Base-by-base conservation (phyloP, 1,140 invertebrate genomes). In the Bicyclus anynana region DNA sequence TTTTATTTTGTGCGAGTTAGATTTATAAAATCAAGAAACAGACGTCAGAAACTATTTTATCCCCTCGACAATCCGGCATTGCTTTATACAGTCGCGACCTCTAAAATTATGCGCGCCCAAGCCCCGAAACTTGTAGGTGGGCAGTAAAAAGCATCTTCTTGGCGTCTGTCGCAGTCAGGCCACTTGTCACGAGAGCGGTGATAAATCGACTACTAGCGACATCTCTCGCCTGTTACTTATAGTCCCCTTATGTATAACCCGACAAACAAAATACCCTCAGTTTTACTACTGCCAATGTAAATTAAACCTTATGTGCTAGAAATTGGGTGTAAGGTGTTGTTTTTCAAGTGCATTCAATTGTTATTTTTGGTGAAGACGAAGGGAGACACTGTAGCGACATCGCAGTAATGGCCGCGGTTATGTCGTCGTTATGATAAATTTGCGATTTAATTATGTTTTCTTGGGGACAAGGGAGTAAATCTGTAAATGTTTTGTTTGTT, bases 141-240 rank as follows among this genome's bases (percentile, higher is more conserved):
- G 65, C 64, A 77, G 70, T 85, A 85, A 85, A 85, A 85, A 85
- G 78, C 78, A 81, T 81, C 79, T 80, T 72, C 65, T 58, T 53
- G 48, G 62, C 63, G 64, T 70, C 80, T 81, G 80, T 20, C 58
- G 51, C 47, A 51, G 82, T 82, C 80, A 67, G 80, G 74, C 71
- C 80, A 81, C 83, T 86, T 79, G 79, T 80, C 77, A 79, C 72
- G 69, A 80, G 75, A 77, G 67, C 70, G 47, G 72, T 84, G 80
- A 86, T 86, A 86, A 86, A 86, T 84, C 63, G 77, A 69, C 74
- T 52, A 68, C 61, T 73, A 65, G 71, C 76, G 76, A 65, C 76
- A 73, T 79, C 76, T 77, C 70, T 70, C 59, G 71, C 38, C 80
- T 83, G 82, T 77, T 79, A 76, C 66, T 77, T 83, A 83, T 79